Percentiles rank a stretch among this genome's conserved stretches.
phyloP scores from a whole-genome alignment of 2,113 vertebrate genomes.

The Xerus inauris region DNA sequence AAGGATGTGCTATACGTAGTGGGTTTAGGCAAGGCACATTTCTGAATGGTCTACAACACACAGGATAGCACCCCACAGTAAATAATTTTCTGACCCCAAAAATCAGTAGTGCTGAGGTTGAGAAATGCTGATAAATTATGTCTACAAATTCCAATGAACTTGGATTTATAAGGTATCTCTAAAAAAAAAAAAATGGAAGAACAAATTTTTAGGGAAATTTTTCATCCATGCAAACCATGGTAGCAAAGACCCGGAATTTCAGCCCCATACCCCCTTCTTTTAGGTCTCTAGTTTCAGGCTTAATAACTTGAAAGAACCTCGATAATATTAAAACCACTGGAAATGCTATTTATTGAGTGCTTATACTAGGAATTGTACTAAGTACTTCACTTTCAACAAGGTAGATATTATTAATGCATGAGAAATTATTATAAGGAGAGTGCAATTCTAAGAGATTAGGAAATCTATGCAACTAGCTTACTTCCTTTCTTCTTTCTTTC shows the following conservation, averaged over 20 bases:
- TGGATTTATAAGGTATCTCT: background rate
- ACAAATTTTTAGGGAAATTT: background rate
- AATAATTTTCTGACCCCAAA: background rate
- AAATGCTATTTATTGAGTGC: background rate
- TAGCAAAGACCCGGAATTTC: background rate
- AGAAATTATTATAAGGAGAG: slow-evolving; percentile 1
- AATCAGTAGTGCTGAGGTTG: background rate
- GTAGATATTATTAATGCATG: background rate
- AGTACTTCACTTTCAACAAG: slow-evolving; percentile 15
- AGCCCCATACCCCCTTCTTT: background rate
- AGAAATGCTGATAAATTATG: background rate
- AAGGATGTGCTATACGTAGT: no score
- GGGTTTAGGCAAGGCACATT: background rate
- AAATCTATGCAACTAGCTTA: background rate
- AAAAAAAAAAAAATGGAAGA: background rate
- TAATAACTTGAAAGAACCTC: background rate
- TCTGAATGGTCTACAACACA: background rate
- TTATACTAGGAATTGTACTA: background rate
- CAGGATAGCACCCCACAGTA: background rate
- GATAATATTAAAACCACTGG: background rate
- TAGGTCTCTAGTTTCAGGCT: background rate
- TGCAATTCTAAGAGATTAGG: background rate
- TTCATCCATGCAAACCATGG: background rate
- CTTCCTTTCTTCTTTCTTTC: background rate
- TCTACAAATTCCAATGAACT: background rate